Percentiles rank a stretch among this genome's conserved stretches.
Conservation (phyloP, 2,113 vertebrate species). For the Hyperopisus bebe region DNA sequence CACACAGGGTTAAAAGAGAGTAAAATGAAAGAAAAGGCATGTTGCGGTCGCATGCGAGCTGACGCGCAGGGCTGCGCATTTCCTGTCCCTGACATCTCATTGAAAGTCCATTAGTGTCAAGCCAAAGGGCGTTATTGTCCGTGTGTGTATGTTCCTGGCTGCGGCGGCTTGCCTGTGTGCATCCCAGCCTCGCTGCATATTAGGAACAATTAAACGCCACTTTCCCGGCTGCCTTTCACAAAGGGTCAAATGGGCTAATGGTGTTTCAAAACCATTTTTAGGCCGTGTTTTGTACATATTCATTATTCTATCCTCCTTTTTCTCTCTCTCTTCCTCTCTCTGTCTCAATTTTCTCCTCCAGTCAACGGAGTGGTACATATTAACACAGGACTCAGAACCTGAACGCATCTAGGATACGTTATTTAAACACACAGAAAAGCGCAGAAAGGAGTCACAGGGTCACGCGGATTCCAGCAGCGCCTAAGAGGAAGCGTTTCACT, state of each 20-base stretch:
- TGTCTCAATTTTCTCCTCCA: neutral
- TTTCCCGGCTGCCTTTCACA: conserved; percentile 36
- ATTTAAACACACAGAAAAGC: neutral
- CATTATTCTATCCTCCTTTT: neutral
- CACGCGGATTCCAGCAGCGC: neutral
- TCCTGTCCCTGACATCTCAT: conserved; percentile 49
- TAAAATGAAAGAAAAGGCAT: neutral
- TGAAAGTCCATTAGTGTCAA: conserved; percentile 67
- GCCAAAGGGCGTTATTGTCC: conserved; percentile 45
- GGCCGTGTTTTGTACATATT: conserved; percentile 40
- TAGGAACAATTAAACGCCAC: conserved; percentile 27
- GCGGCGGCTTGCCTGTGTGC: conserved; percentile 31
- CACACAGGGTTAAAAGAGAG: neutral
- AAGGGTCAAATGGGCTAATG: conserved; percentile 65
- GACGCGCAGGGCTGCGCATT: conserved; percentile 26
- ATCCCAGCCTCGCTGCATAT: conserved; percentile 34
- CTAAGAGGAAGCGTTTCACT: neutral
- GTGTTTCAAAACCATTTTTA: conserved; percentile 45
- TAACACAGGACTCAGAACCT: neutral
- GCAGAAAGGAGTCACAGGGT: neutral
- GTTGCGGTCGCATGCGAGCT: neutral
- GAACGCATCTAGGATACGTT: neutral
- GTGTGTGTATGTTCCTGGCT: conserved; percentile 35
- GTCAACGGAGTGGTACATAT: neutral
- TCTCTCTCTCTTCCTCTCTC: neutral